Conservation (phyloP, 1,140 invertebrate species). For the Trichoplusia ni region DNA sequence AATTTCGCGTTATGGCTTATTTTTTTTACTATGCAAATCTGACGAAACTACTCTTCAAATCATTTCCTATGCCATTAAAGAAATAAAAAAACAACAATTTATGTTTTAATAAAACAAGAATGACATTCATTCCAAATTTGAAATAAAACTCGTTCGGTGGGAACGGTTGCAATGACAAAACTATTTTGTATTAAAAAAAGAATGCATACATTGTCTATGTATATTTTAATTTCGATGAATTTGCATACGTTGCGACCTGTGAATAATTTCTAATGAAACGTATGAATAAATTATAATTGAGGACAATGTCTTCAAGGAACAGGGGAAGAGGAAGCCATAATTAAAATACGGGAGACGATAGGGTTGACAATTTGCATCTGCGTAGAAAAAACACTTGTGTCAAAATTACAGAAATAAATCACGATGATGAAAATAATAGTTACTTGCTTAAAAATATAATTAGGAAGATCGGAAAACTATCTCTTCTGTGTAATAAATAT, state of each 20-base stretch:
- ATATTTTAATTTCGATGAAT: constrained; percentile 67
- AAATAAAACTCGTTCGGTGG: constrained; percentile 53
- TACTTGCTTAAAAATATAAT: too few species aligned
- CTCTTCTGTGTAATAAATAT: too few species aligned
- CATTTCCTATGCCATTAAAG: constrained; percentile 14
- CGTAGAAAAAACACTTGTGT: neutral
- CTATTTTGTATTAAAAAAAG: constrained; percentile 57
- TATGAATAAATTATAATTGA: constrained; percentile 70
- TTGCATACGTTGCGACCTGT: constrained; percentile 64
- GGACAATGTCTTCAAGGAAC: constrained; percentile 69
- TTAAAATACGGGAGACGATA: constrained; percentile 65
- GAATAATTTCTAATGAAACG: constrained; percentile 69
- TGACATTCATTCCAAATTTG: constrained; percentile 17
- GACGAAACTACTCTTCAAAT: constrained; percentile 9
- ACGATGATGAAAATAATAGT: too few species aligned
- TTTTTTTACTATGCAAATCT: constrained; percentile 3
- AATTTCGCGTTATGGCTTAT: too few species aligned
- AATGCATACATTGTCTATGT: constrained; percentile 59
- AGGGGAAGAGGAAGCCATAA: constrained; percentile 68
- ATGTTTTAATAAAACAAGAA: constrained; percentile 11
- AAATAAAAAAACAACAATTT: constrained; percentile 25
- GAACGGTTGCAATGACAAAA: constrained; percentile 63
- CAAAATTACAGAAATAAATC: neutral
- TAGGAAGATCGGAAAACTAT: too few species aligned
- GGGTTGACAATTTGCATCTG: constrained; percentile 57